Conservation (phyloP, 2,113 vertebrate species). For the Edolisoma coerulescens region DNA sequence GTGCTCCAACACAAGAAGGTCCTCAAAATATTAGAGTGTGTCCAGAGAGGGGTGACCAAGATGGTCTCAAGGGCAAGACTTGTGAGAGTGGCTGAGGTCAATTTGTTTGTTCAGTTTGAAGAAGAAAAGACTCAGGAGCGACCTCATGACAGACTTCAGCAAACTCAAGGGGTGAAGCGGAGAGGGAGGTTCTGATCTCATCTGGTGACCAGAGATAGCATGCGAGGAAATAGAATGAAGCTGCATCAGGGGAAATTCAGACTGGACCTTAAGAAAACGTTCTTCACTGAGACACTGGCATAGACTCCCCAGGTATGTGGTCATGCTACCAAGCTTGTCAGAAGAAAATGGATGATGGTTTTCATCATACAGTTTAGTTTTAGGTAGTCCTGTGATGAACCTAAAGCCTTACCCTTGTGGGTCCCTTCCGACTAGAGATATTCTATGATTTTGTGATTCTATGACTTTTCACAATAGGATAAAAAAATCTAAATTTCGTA, state of each 20-base stretch:
- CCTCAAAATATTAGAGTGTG: not conserved
- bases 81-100: not conserved
- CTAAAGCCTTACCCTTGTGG: not conserved
- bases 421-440: not conserved
- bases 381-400: not conserved
- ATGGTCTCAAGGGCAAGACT: not conserved
- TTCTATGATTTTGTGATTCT: not conserved
- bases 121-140: not conserved
- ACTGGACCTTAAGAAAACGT: not conserved
- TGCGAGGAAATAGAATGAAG: accelerated
- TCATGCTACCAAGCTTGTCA: not conserved
- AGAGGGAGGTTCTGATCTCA: not conserved
- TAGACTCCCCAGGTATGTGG: not conserved
- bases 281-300: not conserved
- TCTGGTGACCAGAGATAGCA: not conserved
- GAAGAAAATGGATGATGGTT: accelerated
- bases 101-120: not conserved
- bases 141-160: not conserved
- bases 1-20: not conserved
- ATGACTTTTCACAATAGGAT: not conserved
- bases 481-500: accelerated
- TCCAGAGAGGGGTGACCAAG: not conserved
- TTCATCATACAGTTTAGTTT: not conserved
- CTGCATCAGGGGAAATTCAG: not conserved
- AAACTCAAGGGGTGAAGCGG: accelerated